Evolutionary conservation across 35 echinoderm and acorn worm genomes (phyloP).

Genomic region (Ophioderma brevispina): DNA sequence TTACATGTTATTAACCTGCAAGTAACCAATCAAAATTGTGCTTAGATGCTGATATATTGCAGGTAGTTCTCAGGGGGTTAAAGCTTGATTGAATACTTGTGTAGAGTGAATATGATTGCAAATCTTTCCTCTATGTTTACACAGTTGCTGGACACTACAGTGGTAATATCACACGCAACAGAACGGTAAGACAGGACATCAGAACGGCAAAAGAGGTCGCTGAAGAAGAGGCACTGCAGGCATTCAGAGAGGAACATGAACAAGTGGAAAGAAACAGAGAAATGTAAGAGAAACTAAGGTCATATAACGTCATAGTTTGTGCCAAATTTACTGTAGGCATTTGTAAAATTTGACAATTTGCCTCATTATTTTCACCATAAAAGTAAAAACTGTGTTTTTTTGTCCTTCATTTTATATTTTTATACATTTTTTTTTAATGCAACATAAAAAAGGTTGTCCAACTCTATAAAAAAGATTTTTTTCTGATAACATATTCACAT

Average conservation of each 20-base stretch:
- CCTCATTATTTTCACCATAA: background rate
- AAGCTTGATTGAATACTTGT: too few species aligned
- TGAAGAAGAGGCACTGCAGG: conserved; percentile 52
- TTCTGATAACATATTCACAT: too few species aligned
- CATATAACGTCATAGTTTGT: background rate
- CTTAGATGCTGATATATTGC: too few species aligned
- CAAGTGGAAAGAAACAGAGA: conserved; percentile 62
- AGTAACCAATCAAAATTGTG: too few species aligned
- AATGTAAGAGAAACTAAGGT: conserved; percentile 79
- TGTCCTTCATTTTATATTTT: too few species aligned
- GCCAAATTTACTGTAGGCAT: background rate
- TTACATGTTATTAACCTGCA: too few species aligned
- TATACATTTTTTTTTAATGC: too few species aligned
- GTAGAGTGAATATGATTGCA: background rate
- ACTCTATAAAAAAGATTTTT: too few species aligned
- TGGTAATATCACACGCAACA: conserved; percentile 69
- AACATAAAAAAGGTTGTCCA: too few species aligned
- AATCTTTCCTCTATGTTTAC: conserved; percentile 18
- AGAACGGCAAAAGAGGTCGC: conserved; percentile 61
- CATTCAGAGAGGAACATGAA: conserved; percentile 86
- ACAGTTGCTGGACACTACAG: conserved; percentile 68
- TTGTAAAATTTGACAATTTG: conserved; percentile 11
- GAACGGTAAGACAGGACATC: conserved; percentile 64
- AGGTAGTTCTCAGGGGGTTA: too few species aligned
- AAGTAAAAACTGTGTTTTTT: background rate